phyloP scores from a whole-genome alignment of 2,888 invertebrate genomes.

The Eilema caniola region DNA sequence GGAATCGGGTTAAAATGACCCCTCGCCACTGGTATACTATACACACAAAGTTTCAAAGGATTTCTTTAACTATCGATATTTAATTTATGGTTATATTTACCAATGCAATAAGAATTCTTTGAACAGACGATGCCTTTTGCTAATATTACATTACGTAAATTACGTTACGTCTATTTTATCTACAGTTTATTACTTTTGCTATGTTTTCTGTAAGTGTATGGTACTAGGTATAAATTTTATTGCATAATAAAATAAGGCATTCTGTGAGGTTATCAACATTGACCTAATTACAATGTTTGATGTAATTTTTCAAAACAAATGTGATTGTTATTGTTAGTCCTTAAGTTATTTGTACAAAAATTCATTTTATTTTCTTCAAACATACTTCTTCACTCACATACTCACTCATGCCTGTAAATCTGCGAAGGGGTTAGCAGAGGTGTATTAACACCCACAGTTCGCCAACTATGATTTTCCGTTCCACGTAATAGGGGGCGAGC shows the following conservation, averaged over 20 bases:
- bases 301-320: background rate
- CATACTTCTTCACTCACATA: no score
- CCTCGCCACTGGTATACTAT: no score
- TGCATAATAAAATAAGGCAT: background rate
- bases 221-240: background rate
- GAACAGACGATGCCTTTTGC: background rate
- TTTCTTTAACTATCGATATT: background rate
- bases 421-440: no score
- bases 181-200: background rate
- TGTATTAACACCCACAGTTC: no score
- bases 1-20: no score
- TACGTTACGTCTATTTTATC: conserved; percentile 1
- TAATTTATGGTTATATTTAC: background rate
- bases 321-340: background rate
- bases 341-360: background rate
- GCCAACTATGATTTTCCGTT: no score
- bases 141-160: background rate
- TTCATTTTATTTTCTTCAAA: no score
- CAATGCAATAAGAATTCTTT: background rate
- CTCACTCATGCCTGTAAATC: no score
- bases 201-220: background rate
- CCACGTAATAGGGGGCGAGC: no score
- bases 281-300: conserved; percentile 1
- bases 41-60: background rate
- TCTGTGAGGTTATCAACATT: background rate